Conservation (phyloP, 53 echinoderm and acorn worm genomes). For the Holothuria scabra region DNA sequence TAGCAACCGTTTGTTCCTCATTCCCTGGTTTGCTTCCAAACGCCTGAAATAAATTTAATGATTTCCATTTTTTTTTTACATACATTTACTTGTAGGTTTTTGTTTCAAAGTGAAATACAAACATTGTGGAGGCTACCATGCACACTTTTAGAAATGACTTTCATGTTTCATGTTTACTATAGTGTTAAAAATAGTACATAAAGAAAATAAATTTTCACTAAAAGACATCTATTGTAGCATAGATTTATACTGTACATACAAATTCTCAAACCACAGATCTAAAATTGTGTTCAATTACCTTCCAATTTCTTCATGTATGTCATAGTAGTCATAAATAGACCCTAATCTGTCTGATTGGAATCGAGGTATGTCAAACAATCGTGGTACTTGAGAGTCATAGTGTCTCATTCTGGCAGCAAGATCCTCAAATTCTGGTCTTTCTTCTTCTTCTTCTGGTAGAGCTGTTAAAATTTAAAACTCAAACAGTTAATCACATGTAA, state of each 20-base stretch:
- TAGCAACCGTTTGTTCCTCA: not conserved
- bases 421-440: slow-evolving; percentile 91
- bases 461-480: slow-evolving; percentile 7
- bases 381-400: slow-evolving; percentile 87
- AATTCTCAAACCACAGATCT: not conserved
- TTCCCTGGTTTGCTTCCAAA: not conserved
- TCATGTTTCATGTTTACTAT: too few relatives aligned
- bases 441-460: slow-evolving; percentile 44
- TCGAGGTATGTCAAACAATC: slow-evolving; percentile 65
- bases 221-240: too few relatives aligned
- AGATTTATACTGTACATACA: not conserved
- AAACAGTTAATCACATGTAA: too few relatives aligned
- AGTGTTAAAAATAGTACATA: too few relatives aligned
- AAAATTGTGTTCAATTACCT: slow-evolving; percentile 56
- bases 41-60: too few relatives aligned
- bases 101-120: too few relatives aligned
- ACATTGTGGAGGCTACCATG: too few relatives aligned
- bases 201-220: too few relatives aligned
- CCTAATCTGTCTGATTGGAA: slow-evolving; percentile 72
- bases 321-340: slow-evolving; percentile 96
- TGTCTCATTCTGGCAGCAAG: slow-evolving; percentile 80
- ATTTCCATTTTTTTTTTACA: too few relatives aligned
- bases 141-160: too few relatives aligned
- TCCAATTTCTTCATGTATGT: slow-evolving; percentile 98
- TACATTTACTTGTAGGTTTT: too few relatives aligned